These are phyloP conservation scores for Listrodromus nycthemerus DNA, from an alignment of 2,888 invertebrate species.

Conservation along the genomic window DNA sequence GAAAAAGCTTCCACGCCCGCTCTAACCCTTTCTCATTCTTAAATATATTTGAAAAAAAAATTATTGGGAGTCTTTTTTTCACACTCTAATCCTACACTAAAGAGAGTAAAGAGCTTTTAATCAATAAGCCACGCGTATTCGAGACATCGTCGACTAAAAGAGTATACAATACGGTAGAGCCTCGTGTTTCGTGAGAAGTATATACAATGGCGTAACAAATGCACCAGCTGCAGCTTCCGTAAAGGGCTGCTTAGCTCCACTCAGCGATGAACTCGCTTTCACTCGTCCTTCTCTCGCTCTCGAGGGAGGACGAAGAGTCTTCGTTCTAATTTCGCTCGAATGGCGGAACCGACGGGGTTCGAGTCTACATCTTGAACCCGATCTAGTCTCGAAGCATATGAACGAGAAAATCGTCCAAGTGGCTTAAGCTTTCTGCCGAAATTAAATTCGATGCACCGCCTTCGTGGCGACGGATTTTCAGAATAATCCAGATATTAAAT, in stretches of 20 bases:
- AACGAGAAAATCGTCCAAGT: conserved; percentile 34
- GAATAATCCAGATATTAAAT: conserved; percentile 3
- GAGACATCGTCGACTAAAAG: not conserved
- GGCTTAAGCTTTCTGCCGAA: conserved; percentile 5
- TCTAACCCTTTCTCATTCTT: not conserved
- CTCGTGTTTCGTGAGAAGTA: not conserved
- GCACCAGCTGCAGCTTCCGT: conserved; percentile 10
- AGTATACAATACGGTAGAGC: not conserved
- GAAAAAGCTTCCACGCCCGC: not conserved
- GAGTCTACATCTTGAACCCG: not conserved
- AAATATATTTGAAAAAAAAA: not conserved
- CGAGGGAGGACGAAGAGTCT: not conserved
- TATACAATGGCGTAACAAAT: not conserved
- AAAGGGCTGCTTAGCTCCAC: conserved; percentile 11
- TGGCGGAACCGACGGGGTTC: not conserved
- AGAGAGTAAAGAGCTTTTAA: not conserved
- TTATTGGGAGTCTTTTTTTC: not conserved
- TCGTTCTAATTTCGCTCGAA: conserved; percentile 19
- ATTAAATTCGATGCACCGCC: conserved; percentile 26
- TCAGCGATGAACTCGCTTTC: conserved; percentile 16
- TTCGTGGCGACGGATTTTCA: not conserved
- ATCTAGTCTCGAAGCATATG: conserved; percentile 39
- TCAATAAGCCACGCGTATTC: not conserved
- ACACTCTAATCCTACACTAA: too few relatives aligned
- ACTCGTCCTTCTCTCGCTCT: not conserved